These are phyloP conservation scores for Pelmatolapia mariae DNA, from an alignment of 2,113 vertebrate species.

Conservation along the genomic window DNA sequence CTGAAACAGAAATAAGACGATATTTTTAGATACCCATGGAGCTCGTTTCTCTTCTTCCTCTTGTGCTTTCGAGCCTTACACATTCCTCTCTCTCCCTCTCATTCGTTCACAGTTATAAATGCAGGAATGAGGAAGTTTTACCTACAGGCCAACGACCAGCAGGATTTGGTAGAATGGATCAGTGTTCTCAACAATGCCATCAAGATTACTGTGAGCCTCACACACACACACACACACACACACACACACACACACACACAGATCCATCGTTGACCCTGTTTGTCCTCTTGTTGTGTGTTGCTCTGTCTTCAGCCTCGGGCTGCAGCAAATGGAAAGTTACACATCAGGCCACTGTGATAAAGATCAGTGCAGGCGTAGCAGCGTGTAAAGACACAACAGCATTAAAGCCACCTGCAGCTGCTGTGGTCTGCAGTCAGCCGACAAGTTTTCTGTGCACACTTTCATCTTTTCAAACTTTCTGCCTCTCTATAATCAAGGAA, in stretches of 20 bases:
- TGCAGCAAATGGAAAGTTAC: conserved; percentile 11
- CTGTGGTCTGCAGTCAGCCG: neutral
- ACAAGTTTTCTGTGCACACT: neutral
- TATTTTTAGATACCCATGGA: conserved; percentile 36
- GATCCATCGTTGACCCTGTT: conserved; percentile 27
- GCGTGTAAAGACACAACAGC: neutral
- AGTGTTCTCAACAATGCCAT: conserved; percentile 95
- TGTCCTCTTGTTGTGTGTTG: neutral
- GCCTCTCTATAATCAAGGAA: neutral
- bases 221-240: neutral
- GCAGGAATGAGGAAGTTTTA: conserved; percentile 96
- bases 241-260: neutral
- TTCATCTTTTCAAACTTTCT: accelerated
- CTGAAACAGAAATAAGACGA: neutral
- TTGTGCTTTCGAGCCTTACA: neutral
- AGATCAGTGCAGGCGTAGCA: neutral
- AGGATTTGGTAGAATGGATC: conserved; percentile 95
- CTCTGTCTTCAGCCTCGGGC: neutral
- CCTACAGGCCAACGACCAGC: conserved; percentile 96
- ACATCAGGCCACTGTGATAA: neutral
- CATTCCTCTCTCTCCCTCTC: neutral
- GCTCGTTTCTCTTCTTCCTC: neutral
- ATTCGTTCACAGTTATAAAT: conserved; percentile 82
- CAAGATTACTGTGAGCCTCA: conserved; percentile 92
- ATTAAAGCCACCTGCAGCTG: neutral